phyloP scores from a whole-genome alignment of 2,888 invertebrate species.

The Calliscelio sp. region DNA sequence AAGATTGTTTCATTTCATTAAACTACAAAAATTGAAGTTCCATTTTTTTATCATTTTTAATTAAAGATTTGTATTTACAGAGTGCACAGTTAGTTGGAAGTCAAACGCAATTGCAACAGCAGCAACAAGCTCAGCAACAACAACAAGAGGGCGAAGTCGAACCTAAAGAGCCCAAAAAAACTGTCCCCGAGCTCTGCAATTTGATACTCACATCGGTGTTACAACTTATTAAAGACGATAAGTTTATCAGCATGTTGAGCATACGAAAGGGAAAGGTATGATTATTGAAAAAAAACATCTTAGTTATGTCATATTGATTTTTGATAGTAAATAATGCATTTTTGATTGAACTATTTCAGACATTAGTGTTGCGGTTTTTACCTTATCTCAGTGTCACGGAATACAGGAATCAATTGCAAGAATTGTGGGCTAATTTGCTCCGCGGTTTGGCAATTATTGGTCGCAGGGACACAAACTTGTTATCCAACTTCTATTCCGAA shows the following conservation, averaged over 20 bases:
- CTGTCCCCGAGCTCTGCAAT: constrained; percentile 88
- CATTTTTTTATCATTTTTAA: too few relatives aligned
- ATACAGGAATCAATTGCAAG: constrained; percentile 86
- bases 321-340: too few relatives aligned
- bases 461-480: constrained; percentile 87
- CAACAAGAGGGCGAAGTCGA: constrained; percentile 85
- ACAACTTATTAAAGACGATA: constrained; percentile 90
- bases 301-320: not conserved
- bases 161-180: constrained; percentile 87
- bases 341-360: too few relatives aligned
- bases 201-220: constrained; percentile 89
- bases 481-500: constrained; percentile 87
- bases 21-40: too few relatives aligned
- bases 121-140: constrained; percentile 88
- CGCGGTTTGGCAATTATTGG: constrained; percentile 88
- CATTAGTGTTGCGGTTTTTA: constrained; percentile 90
- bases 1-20: too few relatives aligned
- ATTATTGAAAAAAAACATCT: constrained; percentile 18
- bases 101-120: too few relatives aligned
- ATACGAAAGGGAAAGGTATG: constrained; percentile 94
- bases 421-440: constrained; percentile 88
- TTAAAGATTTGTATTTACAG: too few relatives aligned
- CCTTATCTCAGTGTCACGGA: constrained; percentile 87
- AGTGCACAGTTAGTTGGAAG: too few relatives aligned
- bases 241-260: constrained; percentile 90